phyloP scores from a whole-genome alignment of 2,113 vertebrate genomes.

The Echinops telfairi region DNA sequence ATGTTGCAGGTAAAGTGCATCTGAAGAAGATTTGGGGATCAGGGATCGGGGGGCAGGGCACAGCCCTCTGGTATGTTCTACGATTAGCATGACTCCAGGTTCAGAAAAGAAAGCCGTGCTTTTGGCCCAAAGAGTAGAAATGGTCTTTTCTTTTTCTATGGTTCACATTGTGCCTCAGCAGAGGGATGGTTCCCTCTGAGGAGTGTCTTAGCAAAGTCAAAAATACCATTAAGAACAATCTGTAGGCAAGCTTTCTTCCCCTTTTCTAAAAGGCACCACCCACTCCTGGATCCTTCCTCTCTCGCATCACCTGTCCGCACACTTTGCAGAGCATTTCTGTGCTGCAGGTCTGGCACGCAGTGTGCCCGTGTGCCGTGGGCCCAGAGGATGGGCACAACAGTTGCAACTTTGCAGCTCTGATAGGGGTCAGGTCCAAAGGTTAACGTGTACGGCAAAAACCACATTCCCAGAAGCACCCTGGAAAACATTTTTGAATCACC shows the following conservation, averaged over 20 bases:
- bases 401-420: background rate
- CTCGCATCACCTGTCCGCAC: background rate
- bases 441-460: conserved; percentile 2
- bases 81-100: background rate
- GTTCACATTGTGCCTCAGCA: background rate
- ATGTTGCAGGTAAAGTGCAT: background rate
- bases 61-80: background rate
- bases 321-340: background rate
- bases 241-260: background rate
- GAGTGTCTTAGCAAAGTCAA: background rate
- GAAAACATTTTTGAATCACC: background rate
- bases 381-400: background rate
- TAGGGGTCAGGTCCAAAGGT: background rate
- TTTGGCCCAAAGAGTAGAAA: background rate
- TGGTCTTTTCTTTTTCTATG: background rate
- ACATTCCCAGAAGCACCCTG: conserved; percentile 15
- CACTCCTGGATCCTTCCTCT: background rate
- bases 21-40: background rate
- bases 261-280: background rate
- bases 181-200: background rate
- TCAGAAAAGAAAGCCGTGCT: background rate
- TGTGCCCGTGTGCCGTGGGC: background rate
- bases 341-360: background rate
- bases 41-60: background rate
- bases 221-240: background rate